Conservation (phyloP, 2,797 vertebrate genomes). For the Crocidura indochinensis region DNA sequence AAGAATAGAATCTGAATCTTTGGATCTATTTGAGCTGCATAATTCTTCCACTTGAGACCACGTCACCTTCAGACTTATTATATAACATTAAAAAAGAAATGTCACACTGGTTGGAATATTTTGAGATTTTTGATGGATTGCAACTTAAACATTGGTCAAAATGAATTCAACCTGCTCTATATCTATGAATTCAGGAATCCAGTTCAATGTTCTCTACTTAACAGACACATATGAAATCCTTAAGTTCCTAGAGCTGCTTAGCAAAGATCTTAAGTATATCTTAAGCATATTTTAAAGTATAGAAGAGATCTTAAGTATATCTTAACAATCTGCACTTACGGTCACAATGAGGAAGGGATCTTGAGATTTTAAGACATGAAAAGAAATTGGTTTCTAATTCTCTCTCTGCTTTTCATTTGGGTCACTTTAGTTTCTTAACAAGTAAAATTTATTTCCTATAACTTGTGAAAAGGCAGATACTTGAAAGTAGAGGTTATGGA, state of each 20-base stretch:
- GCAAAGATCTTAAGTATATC: slow-evolving; percentile 23
- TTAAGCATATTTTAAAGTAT: too few species aligned
- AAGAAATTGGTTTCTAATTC: slow-evolving; percentile 34
- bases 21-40: not conserved
- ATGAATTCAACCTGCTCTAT: not conserved
- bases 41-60: not conserved
- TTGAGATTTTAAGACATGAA: slow-evolving; percentile 22
- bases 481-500: not conserved
- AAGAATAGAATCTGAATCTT: not conserved
- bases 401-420: slow-evolving; percentile 50
- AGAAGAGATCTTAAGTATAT: too few species aligned
- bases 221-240: not conserved
- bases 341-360: not conserved
- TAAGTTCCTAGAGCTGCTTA: not conserved
- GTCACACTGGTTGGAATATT: not conserved
- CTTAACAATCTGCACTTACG: slow-evolving; percentile 10
- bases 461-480: slow-evolving; percentile 13
- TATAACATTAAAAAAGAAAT: not conserved
- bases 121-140: slow-evolving; percentile 14
- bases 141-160: slow-evolving; percentile 33
- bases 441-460: slow-evolving; percentile 9
- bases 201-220: not conserved
- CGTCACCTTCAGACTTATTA: not conserved
- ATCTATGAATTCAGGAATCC: not conserved
- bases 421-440: slow-evolving; percentile 46